Evolutionary conservation across 2,888 invertebrate species (phyloP).

Genomic region (Ryuthela nishihirai): DNA sequence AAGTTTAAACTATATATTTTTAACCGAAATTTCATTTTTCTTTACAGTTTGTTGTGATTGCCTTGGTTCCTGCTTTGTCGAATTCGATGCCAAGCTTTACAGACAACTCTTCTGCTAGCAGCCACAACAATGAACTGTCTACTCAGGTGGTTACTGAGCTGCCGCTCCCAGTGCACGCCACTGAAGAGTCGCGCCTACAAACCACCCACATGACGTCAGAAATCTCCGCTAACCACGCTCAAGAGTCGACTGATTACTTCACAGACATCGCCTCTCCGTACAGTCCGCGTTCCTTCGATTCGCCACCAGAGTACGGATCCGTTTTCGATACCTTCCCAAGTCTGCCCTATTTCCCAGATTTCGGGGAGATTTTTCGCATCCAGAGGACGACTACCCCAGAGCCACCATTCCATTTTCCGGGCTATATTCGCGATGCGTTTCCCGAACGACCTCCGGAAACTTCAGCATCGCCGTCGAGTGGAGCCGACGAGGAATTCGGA

Average conservation of each 20-base stretch:
- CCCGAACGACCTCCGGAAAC: slow-evolving; percentile 10
- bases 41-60: too few relatives aligned
- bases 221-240: slow-evolving; percentile 18
- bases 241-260: slow-evolving; percentile 18
- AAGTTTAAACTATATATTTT: too few relatives aligned
- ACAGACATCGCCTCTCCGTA: not conserved
- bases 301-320: slow-evolving; percentile 9
- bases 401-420: slow-evolving; percentile 26
- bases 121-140: too few relatives aligned
- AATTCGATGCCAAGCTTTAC: too few relatives aligned
- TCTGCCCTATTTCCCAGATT: slow-evolving; percentile 31
- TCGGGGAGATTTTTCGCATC: slow-evolving; percentile 29
- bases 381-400: slow-evolving; percentile 22
- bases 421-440: slow-evolving; percentile 21
- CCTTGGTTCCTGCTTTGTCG: too few relatives aligned
- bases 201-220: too few relatives aligned
- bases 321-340: slow-evolving; percentile 24
- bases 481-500: too few relatives aligned
- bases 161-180: too few relatives aligned
- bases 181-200: too few relatives aligned
- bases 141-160: too few relatives aligned
- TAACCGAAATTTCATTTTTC: too few relatives aligned
- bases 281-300: slow-evolving; percentile 5
- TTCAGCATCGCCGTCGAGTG: not conserved
- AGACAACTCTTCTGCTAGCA: too few relatives aligned